Evolutionary conservation across 2,888 invertebrate genomes (phyloP).

Genomic region (Lacanobia oleracea): DNA sequence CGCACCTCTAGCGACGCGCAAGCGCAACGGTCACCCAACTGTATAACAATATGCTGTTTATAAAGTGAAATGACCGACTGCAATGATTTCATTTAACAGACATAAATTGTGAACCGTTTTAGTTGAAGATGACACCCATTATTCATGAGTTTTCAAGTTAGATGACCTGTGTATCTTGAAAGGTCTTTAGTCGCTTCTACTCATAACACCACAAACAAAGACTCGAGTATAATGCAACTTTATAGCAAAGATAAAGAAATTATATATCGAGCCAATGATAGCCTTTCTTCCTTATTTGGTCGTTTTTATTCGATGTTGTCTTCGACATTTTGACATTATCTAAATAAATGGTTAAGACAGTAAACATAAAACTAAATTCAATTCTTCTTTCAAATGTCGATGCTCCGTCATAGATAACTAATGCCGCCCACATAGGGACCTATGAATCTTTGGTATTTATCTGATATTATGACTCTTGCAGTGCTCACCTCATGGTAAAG

Average conservation of each 20-base stretch:
- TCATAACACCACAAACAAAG: slow-evolving; percentile 9
- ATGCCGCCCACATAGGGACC: slow-evolving; percentile 54
- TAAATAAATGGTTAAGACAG: slow-evolving; percentile 34
- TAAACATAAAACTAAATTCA: slow-evolving; percentile 46
- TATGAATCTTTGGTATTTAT: slow-evolving; percentile 58
- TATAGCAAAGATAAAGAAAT: slow-evolving; percentile 29
- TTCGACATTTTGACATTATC: slow-evolving; percentile 40
- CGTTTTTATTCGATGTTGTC: slow-evolving; percentile 41
- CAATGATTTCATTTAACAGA: slow-evolving; percentile 55
- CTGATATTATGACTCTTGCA: slow-evolving; percentile 49
- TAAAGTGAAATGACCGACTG: slow-evolving; percentile 54
- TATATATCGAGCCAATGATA: slow-evolving; percentile 39
- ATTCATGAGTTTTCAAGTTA: slow-evolving; percentile 25
- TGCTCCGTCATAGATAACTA: slow-evolving; percentile 55
- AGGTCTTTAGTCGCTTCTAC: background rate
- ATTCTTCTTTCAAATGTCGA: slow-evolving; percentile 51
- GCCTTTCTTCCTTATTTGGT: slow-evolving; percentile 42
- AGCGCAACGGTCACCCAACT: slow-evolving; percentile 65
- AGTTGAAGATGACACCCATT: slow-evolving; percentile 21
- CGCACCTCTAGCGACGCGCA: slow-evolving; percentile 62
- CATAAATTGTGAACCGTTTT: slow-evolving; percentile 47
- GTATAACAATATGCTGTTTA: slow-evolving; percentile 64
- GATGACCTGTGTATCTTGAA: slow-evolving; percentile 24
- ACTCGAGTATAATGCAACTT: slow-evolving; percentile 9
- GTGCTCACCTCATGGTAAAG: slow-evolving; percentile 49